These are phyloP conservation scores for Prenolepis imparis DNA, from an alignment of 2,888 invertebrate species.

Conservation along the genomic window DNA sequence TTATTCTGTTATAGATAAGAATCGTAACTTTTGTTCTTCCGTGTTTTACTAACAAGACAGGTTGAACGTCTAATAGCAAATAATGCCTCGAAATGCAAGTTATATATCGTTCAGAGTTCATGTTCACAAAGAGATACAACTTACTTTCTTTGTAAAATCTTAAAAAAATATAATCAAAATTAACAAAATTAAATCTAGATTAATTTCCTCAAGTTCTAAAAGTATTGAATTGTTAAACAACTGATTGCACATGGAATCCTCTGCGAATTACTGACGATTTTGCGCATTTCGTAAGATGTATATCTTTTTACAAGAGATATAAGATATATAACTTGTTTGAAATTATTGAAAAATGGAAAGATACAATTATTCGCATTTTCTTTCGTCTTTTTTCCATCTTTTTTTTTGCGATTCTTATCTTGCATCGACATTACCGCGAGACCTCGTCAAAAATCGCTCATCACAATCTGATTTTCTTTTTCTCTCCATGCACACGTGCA, in stretches of 20 bases:
- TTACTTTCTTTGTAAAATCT: not conserved
- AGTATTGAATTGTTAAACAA: not conserved
- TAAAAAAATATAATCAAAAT: not conserved
- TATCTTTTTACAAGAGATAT: not conserved
- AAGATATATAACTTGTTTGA: not conserved
- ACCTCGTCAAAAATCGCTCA: slow-evolving; percentile 44
- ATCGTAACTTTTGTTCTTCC: not conserved
- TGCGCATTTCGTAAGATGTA: not conserved
- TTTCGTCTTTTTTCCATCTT: not conserved
- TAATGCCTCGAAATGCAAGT: not conserved
- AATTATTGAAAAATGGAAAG: not conserved
- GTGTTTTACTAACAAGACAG: not conserved
- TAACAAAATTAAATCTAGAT: not conserved
- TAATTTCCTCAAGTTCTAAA: slow-evolving; percentile 2
- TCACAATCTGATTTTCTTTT: slow-evolving; percentile 37
- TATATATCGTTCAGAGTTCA: not conserved
- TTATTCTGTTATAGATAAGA: not conserved
- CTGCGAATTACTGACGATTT: not conserved
- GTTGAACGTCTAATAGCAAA: not conserved
- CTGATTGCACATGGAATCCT: not conserved
- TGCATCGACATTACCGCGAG: slow-evolving; percentile 39
- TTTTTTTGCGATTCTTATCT: not conserved
- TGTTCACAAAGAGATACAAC: not conserved
- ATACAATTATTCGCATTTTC: not conserved
- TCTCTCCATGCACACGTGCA: slow-evolving; percentile 6